Conservation (phyloP, 1,140 invertebrate genomes). For the Cyrtorhinus lividipennis region DNA sequence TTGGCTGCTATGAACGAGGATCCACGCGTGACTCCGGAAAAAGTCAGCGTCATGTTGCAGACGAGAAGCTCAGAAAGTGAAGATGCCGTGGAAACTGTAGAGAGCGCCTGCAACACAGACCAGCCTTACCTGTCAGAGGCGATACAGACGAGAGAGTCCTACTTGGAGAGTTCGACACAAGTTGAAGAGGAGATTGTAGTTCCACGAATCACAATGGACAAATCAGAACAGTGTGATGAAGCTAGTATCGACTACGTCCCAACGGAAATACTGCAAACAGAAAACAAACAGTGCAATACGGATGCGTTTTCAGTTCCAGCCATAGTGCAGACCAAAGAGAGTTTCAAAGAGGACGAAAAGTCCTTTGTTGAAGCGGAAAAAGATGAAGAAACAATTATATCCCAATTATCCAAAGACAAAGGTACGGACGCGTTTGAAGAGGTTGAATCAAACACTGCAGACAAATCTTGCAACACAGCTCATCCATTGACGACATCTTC, state of each 20-base stretch:
- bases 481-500: constrained; percentile 1
- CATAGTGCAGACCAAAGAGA: constrained; percentile 10
- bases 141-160: constrained; percentile 5
- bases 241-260: background rate
- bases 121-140: constrained; percentile 2
- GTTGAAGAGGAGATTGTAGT: background rate
- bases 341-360: background rate
- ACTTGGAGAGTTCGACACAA: background rate
- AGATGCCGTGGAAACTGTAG: background rate
- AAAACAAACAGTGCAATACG: constrained; percentile 12
- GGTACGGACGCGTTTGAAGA: background rate
- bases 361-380: background rate
- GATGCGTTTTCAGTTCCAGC: constrained; percentile 9
- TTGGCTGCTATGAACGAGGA: constrained; percentile 14
- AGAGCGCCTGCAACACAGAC: constrained; percentile 11
- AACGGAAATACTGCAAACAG: constrained; percentile 5
- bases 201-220: background rate
- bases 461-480: constrained; percentile 15
- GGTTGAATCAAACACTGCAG: background rate
- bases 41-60: background rate
- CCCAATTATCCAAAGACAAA: background rate
- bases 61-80: background rate
- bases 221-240: background rate
- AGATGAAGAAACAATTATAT: background rate
- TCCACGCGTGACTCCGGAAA: background rate